Conservation (phyloP, 2,888 invertebrate genomes). For the Calameuta filiformis region DNA sequence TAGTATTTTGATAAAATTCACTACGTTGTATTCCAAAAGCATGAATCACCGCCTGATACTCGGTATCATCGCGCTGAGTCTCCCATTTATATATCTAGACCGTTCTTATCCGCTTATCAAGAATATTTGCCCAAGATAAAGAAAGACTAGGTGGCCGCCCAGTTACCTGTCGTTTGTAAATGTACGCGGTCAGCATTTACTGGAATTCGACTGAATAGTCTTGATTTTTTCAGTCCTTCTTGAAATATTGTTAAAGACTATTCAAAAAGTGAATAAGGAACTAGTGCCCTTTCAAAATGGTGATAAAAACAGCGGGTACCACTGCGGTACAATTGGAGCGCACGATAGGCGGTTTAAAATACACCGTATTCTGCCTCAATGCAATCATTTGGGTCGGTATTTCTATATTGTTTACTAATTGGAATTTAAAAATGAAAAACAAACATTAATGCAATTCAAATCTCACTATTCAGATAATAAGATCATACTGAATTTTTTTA, state of each 20-base stretch:
- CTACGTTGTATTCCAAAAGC: background rate
- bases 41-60: background rate
- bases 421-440: background rate
- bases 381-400: constrained; percentile 81
- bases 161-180: constrained; percentile 28
- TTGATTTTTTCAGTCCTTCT: background rate
- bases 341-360: constrained; percentile 83
- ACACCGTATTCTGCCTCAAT: constrained; percentile 84
- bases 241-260: background rate
- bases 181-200: constrained; percentile 5
- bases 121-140: constrained; percentile 58
- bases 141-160: constrained; percentile 29
- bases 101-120: constrained; percentile 61
- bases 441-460: background rate
- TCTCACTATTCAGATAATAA: background rate
- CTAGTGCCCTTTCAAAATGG: constrained; percentile 36
- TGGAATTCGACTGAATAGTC: background rate
- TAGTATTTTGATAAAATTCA: background rate
- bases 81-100: constrained; percentile 44
- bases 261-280: background rate
- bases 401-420: background rate
- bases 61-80: background rate
- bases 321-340: constrained; percentile 75
- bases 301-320: constrained; percentile 61
- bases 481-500: background rate